phyloP scores from a whole-genome alignment of 2,888 invertebrate species.

The Entomobrya proxima region DNA sequence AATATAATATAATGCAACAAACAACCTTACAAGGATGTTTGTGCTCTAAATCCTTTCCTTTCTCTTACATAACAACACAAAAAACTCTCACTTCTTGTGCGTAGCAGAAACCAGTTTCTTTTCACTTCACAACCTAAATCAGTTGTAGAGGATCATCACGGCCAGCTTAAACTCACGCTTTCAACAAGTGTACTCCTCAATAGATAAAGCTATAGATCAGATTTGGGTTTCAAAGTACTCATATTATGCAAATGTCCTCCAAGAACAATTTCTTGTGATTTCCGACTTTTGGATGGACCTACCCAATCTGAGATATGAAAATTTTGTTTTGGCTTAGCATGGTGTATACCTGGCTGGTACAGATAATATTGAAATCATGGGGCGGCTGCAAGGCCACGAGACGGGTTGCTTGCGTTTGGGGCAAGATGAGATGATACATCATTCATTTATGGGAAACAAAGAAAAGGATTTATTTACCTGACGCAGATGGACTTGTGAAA shows the following conservation, averaged over 20 bases:
- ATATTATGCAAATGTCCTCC: no score
- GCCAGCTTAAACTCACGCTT: conserved; percentile 44
- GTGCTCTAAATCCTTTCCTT: conserved; percentile 43
- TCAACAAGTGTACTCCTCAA: no score
- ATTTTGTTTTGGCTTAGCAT: no score
- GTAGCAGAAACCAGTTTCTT: conserved; percentile 50
- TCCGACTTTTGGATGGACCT: no score
- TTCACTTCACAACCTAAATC: conserved; percentile 18
- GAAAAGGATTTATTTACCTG: conserved; percentile 80
- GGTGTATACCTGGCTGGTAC: no score
- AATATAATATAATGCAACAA: neutral
- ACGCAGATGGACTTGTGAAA: conserved; percentile 97
- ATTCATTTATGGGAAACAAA: conserved; percentile 74
- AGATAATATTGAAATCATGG: no score
- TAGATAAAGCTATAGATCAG: no score
- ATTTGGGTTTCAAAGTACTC: no score
- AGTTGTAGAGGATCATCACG: neutral
- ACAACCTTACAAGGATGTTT: conserved; percentile 5
- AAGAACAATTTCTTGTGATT: no score
- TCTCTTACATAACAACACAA: conserved; percentile 41
- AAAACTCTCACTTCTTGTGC: conserved; percentile 28
- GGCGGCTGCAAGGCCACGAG: neutral
- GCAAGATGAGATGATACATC: conserved; percentile 46
- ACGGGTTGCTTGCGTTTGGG: neutral
- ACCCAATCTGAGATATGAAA: no score